Evolutionary conservation across 2,113 vertebrate species (phyloP), one percentile per base, ranked within the genome.

Genomic region (Atlantisia rogersi): DNA sequence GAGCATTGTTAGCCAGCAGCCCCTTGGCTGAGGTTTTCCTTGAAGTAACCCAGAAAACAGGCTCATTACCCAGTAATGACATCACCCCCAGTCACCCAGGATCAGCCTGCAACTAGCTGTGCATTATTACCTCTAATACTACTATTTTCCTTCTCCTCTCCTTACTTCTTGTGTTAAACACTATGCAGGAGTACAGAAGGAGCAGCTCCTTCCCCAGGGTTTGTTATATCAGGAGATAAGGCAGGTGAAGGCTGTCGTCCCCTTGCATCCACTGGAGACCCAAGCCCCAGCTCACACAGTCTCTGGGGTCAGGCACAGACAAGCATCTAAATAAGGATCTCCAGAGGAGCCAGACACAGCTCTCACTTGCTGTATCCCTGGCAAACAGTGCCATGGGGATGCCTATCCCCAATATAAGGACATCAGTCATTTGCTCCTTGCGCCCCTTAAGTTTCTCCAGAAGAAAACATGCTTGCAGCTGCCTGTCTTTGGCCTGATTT

Each of bases 351-450:
- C 60, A 55, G 64, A 21, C 18, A 22, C 2, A 11, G 8, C 48
- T 15, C 24, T 59, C 37, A 62, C 13, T 50, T 46, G 42, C 55
- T 64, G 21, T 35, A 9, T 35, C 5, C 10, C 39, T 11, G 12
- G 22, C 0, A 2, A 88, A 32, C 7, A 65, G 40, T 5, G 0
- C 11, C 18, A 13, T 8, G 10, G 8, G 11, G 20, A 46, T 3
- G 3, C 52, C 37, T 17, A 29, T 11, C 31, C 1, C 0, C 20
- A n/a, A 16, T 25, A 15, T 14, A 63, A 82, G 25, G 28, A 70
- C 13, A 31, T 73, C 3, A 12, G 3, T 15, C 21, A 6, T 60
- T 87, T 52, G 21, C 37, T 95, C 82, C 28, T 40, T 52, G 10
- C 26, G 21, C 12, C 39, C 20, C 7, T 37, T 37, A 24, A 40